Percentiles rank a stretch among this genome's conserved stretches.
Evolutionary conservation across 1,140 invertebrate species (phyloP).

Genomic region (Bombus vancouverensis): DNA sequence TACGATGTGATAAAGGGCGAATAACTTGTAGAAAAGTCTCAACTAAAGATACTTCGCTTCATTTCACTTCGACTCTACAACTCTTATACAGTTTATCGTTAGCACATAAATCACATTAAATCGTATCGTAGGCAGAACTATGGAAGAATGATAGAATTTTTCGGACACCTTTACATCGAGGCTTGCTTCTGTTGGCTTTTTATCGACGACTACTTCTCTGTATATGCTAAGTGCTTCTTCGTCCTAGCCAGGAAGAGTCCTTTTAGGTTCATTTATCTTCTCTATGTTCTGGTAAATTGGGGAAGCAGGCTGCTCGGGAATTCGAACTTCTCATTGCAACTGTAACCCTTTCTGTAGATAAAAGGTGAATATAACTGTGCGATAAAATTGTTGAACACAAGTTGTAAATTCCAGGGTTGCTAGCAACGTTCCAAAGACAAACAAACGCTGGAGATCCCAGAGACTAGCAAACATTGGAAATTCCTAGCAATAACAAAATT

Average conservation of each 20-base stretch:
- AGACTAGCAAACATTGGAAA: neutral
- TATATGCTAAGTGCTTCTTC: slow-evolving; percentile 50
- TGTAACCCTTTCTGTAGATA: neutral
- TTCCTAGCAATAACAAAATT: neutral
- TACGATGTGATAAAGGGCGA: no score
- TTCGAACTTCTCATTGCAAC: neutral
- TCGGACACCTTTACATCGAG: neutral
- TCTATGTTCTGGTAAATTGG: neutral
- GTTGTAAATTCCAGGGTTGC: no score
- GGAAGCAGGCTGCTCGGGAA: neutral
- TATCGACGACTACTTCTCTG: neutral
- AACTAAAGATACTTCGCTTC: neutral
- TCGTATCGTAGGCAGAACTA: no score
- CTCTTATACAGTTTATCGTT: neutral
- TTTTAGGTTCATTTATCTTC: slow-evolving; percentile 34
- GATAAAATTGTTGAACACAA: no score
- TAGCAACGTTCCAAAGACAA: no score
- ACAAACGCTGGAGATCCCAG: neutral
- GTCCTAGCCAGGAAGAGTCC: slow-evolving; percentile 51
- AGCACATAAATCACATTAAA: neutral
- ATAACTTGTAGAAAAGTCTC: neutral
- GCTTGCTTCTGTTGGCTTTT: neutral
- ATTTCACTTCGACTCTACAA: neutral
- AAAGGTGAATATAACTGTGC: neutral
- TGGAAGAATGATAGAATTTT: no score